phyloP scores from a whole-genome alignment of 2,797 vertebrate genomes.

The Catharus ustulatus region DNA sequence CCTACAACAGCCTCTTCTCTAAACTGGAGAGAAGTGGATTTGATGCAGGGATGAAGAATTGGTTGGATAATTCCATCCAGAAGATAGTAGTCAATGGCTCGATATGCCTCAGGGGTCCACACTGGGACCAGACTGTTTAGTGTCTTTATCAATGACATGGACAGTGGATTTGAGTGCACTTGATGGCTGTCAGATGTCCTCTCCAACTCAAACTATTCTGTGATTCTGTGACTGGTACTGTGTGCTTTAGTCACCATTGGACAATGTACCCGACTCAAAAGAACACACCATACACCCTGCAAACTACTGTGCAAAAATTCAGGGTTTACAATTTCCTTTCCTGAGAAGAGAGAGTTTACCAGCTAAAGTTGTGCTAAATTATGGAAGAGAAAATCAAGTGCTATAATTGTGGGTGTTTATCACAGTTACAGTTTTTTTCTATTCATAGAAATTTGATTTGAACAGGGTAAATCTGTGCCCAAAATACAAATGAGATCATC shows the following conservation, averaged over 20 bases:
- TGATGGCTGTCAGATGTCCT: neutral
- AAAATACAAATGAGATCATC: slow-evolving; percentile 60
- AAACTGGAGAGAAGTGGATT: neutral
- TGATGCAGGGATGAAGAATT: neutral
- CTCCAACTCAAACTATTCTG: neutral
- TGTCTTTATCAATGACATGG: neutral
- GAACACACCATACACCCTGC: neutral
- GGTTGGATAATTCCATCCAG: neutral
- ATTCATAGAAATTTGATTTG: slow-evolving; percentile 59
- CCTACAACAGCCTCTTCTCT: neutral
- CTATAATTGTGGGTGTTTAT: slow-evolving; percentile 68
- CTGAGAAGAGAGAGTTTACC: neutral
- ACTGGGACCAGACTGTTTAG: neutral
- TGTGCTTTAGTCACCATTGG: neutral
- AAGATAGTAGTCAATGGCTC: accelerated
- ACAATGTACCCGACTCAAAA: neutral
- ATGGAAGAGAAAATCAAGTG: slow-evolving; percentile 65
- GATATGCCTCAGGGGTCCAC: neutral
- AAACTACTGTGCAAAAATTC: neutral
- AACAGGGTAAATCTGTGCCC: slow-evolving; percentile 51
- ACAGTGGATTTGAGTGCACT: neutral
- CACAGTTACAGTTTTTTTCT: slow-evolving; percentile 56
- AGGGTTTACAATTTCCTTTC: neutral
- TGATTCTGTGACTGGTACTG: neutral
- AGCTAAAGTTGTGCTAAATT: slow-evolving; percentile 45